These are phyloP conservation scores for Megalops atlanticus DNA, from an alignment of 2,113 vertebrate species.

Conservation along the genomic window DNA sequence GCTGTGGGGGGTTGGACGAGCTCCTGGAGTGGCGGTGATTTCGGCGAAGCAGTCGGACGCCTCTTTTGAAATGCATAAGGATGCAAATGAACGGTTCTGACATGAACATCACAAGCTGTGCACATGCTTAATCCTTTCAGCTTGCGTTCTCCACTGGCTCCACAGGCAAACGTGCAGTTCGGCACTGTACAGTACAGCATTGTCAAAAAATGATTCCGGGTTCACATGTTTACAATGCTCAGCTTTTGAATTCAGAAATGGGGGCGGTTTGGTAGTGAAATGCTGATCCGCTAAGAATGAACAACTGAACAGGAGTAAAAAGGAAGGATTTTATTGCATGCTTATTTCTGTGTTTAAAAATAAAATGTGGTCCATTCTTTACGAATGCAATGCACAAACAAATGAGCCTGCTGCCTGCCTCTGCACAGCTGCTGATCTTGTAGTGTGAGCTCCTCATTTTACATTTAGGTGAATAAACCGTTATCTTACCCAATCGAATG, in stretches of 20 bases:
- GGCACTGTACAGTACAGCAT: not conserved
- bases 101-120: not conserved
- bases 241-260: too few relatives aligned
- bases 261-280: not conserved
- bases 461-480: slow-evolving; percentile 66
- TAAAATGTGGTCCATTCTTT: slow-evolving; percentile 58
- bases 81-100: not conserved
- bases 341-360: slow-evolving; percentile 57
- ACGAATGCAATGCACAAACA: slow-evolving; percentile 59
- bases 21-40: not conserved
- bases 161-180: not conserved
- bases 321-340: slow-evolving; percentile 66
- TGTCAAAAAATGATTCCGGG: not conserved
- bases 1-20: not conserved
- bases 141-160: not conserved
- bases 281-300: slow-evolving; percentile 11
- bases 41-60: not conserved
- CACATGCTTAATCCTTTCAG: not conserved
- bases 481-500: slow-evolving; percentile 46
- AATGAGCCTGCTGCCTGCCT: slow-evolving; percentile 54
- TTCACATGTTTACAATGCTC: not conserved
- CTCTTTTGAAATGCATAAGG: slow-evolving; percentile 1
- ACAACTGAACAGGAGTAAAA: not conserved
- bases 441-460: slow-evolving; percentile 59
- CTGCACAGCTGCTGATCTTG: slow-evolving; percentile 60